Conservation (phyloP, 2,888 invertebrate genomes). For the Microdon myrmicae region DNA sequence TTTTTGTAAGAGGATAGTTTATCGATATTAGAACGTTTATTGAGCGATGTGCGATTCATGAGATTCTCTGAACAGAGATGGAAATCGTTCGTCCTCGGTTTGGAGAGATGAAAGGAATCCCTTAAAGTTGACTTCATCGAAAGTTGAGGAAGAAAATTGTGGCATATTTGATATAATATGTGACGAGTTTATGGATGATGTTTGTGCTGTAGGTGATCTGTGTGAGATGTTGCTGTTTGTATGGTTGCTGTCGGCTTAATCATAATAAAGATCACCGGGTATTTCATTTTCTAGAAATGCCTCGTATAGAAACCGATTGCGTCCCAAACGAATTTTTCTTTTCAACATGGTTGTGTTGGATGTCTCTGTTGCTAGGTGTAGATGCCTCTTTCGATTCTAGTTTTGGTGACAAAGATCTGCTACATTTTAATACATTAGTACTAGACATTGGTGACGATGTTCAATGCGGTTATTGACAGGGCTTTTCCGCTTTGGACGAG, state of each 20-base stretch:
- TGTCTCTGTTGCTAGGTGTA: conserved; percentile 20
- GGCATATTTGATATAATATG: conserved; percentile 57
- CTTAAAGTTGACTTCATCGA: conserved; percentile 73
- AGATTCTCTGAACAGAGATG: conserved; percentile 68
- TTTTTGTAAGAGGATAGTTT: conserved; percentile 34
- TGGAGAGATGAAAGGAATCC: conserved; percentile 77
- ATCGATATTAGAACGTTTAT: conserved; percentile 58
- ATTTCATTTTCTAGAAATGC: conserved; percentile 62
- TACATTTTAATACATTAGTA: conserved; percentile 18
- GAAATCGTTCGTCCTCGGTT: conserved; percentile 69
- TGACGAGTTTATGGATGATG: conserved; percentile 6
- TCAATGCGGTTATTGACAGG: too few species aligned
- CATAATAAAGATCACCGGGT: conserved; percentile 55
- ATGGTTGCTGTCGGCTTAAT: conserved; percentile 52
- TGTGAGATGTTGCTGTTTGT: conserved; percentile 62
- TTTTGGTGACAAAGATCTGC: conserved; percentile 18
- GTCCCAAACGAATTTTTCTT: conserved; percentile 65
- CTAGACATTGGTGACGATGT: conserved; percentile 27
- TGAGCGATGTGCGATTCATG: conserved; percentile 61
- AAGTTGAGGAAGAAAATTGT: conserved; percentile 62
- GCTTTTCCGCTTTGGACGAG: too few species aligned
- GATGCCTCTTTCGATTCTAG: conserved; percentile 4
- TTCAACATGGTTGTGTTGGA: conserved; percentile 59
- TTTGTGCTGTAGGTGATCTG: conserved; percentile 52
- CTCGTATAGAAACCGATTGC: conserved; percentile 66